Conservation (phyloP, 2,797 vertebrate genomes). For the Neosalanx taihuensis region DNA sequence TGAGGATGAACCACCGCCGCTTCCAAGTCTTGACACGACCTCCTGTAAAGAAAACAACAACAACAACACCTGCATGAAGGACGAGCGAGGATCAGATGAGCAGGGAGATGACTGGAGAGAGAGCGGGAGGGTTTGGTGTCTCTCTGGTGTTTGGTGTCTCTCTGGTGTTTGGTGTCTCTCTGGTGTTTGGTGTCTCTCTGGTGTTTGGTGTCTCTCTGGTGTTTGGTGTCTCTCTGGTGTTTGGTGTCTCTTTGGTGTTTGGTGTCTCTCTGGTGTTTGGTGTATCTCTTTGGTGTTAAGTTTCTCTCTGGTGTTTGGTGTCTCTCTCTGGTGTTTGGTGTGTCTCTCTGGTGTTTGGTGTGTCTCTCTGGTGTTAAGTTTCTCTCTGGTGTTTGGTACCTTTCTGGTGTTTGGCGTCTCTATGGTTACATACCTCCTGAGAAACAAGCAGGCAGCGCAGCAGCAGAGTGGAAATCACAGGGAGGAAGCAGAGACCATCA, state of each 20-base stretch:
- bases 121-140: background rate
- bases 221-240: no score
- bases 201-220: no score
- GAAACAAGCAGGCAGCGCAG: constrained; percentile 72
- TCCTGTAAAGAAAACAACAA: constrained; percentile 68
- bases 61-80: background rate
- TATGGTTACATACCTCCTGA: constrained; percentile 79
- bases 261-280: no score
- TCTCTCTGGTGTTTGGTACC: background rate
- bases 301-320: no score
- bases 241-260: no score
- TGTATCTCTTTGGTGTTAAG: no score
- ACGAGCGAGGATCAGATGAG: background rate
- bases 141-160: no score
- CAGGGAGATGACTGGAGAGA: constrained; percentile 6
- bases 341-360: no score
- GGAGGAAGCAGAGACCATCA: constrained; percentile 61
- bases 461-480: constrained; percentile 73
- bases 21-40: constrained; percentile 99
- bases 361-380: no score
- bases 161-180: no score
- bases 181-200: no score
- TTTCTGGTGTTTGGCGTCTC: constrained; percentile 10
- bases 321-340: no score
- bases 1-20: constrained; percentile 97